phyloP scores from a whole-genome alignment of 2,113 vertebrate species.

The Nibea albiflora region DNA sequence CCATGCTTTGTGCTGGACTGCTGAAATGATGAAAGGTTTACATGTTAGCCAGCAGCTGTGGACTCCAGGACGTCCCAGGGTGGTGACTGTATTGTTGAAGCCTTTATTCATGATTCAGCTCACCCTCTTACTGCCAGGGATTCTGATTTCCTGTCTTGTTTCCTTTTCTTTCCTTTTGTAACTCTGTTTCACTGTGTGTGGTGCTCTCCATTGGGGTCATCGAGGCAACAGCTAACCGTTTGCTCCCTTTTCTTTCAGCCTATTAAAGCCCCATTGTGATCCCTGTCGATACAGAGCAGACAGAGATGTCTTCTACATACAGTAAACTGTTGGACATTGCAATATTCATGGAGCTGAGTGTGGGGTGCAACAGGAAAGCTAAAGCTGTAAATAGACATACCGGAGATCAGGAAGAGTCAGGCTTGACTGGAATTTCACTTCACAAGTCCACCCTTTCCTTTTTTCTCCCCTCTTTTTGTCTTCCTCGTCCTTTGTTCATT shows the following conservation, averaged over 20 bases:
- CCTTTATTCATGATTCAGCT: conserved; percentile 41
- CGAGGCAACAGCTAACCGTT: neutral
- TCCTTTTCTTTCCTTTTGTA: conserved; percentile 28
- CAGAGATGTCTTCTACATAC: conserved; percentile 64
- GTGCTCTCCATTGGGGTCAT: conserved; percentile 20
- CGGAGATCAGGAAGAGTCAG: conserved; percentile 45
- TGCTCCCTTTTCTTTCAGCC: conserved; percentile 29
- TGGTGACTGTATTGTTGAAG: conserved; percentile 1
- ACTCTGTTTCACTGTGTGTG: neutral
- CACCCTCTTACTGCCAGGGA: neutral
- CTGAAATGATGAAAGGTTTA: conserved; percentile 48
- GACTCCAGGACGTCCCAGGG: conserved; percentile 17
- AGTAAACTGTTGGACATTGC: conserved; percentile 69
- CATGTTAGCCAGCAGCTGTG: conserved; percentile 31
- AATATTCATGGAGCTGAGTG: conserved; percentile 67
- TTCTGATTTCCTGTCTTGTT: conserved; percentile 26
- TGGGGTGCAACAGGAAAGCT: conserved; percentile 51
- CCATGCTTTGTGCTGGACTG: conserved; percentile 2
- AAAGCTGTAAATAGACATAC: conserved; percentile 68
- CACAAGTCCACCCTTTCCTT: conserved; percentile 44
- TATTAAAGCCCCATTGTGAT: conserved; percentile 42
- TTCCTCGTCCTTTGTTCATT: conserved; percentile 23
- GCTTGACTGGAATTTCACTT: conserved; percentile 64
- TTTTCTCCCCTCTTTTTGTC: neutral
- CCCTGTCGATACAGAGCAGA: conserved; percentile 27